Evolutionary conservation across 2,888 invertebrate genomes (phyloP), one percentile per base, ranked within the genome.

Genomic region (Monochamus alternatus): DNA sequence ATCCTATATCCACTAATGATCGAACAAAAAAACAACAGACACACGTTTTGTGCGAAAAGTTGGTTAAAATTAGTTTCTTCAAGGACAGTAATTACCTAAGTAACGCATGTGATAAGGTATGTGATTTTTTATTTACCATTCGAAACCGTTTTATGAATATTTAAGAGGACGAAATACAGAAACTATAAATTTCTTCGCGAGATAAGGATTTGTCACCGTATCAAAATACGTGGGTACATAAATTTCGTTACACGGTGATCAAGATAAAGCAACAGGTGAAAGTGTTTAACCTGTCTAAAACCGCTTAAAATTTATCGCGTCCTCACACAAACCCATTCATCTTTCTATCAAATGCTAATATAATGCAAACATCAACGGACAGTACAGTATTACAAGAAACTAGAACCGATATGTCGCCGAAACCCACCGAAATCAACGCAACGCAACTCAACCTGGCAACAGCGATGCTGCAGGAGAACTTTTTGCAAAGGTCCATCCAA

Each of bases 381-480:
- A 76, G 74, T 30, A 47, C 67, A 43, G 43, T 64, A n/a, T 63
- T 69, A 55, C 64, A 70, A 73, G 74, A 73, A 32, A 73, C 51
- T 62, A 66, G 60, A 66, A 74, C 63, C 43, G 79, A 81, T 68
- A 80, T 81, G 80, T 81, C 82, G 51, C 75, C 31, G 81, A 82
- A 74, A 66, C 76, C 64, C 72, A 68, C 74, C 51, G 76, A 80
- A 58, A 55, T 82, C 66, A 75, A 79, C 60, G 80, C 84, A 70
- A 73, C 81, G 32, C 85, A 85, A 74, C 75, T 86, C 51, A 84
- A 85, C 62, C 88, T 90, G 77, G 90, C 90, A 58, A 89, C 90
- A 72, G 93, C 93, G 66, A 92, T 93, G 81, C 87, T 92, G 81
- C 92, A 93, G 87, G 93, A 93, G 86, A 92, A 92, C 81, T 90